Percentiles rank a stretch among this genome's conserved stretches.
These are phyloP conservation scores for Champsocephalus esox DNA, from an alignment of 2,797 vertebrate genomes.

Conservation along the genomic window DNA sequence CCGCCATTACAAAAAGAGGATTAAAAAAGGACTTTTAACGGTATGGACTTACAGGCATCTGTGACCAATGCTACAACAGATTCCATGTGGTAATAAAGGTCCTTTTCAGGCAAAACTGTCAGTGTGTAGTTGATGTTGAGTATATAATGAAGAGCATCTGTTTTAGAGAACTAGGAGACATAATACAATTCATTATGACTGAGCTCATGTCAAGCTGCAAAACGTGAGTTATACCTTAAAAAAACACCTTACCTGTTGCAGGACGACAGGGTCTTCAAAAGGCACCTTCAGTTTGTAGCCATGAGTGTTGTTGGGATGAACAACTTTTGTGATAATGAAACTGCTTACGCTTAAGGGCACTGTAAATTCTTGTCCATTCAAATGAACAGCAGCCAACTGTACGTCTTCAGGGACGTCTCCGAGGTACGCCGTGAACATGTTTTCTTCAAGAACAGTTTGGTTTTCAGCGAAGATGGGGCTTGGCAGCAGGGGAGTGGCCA, in stretches of 20 bases:
- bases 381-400: slow-evolving; percentile 64
- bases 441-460: slow-evolving; percentile 68
- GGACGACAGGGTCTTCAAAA: slow-evolving; percentile 76
- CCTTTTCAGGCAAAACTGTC: slow-evolving; percentile 62
- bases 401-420: slow-evolving; percentile 83
- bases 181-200: neutral
- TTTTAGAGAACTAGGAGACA: slow-evolving; percentile 64
- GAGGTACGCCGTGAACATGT: slow-evolving; percentile 78
- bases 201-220: too few relatives aligned
- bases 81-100: slow-evolving; percentile 61
- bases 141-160: slow-evolving; percentile 71
- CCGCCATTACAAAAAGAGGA: neutral
- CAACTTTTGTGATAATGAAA: slow-evolving; percentile 55
- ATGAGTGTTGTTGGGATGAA: slow-evolving; percentile 70
- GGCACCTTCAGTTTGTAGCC: slow-evolving; percentile 81
- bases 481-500: slow-evolving; percentile 61
- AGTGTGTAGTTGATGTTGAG: slow-evolving; percentile 84
- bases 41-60: slow-evolving; percentile 82
- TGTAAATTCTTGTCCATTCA: slow-evolving; percentile 74
- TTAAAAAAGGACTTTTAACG: neutral
- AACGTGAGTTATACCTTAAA: too few relatives aligned
- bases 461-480: slow-evolving; percentile 32
- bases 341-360: slow-evolving; percentile 46
- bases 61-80: slow-evolving; percentile 62
- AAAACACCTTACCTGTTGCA: slow-evolving; percentile 33